Evolutionary conservation across 2,888 invertebrate genomes (phyloP), one percentile per base, ranked within the genome.

Genomic region (Microplitis deprimator): DNA sequence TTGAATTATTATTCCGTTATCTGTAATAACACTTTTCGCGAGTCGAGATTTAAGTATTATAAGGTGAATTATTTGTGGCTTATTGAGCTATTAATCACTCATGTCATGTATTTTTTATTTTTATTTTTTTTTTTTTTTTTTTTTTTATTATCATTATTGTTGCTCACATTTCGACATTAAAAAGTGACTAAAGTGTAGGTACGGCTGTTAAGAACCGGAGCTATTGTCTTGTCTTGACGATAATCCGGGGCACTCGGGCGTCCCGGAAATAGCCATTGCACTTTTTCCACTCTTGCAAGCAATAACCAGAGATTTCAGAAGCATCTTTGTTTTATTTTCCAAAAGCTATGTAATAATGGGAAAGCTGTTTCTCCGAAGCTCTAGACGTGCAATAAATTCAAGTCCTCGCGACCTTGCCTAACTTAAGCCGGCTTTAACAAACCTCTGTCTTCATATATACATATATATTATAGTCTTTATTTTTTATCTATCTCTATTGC

Each of bases 361-460:
- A 16, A 60, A 60, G 70, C 59, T 40, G 38, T 10, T 61, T 71
- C 65, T 70, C 41, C 20, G 64, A 29, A 59, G 40, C 73, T 70
- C 70, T 74, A 70, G 68, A 70, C 67, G 69, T 68, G 78, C 78
- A 78, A 81, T 81, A 81, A 81, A 78, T 76, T 80, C 72, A 69
- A 60, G 68, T 65, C 73, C 70, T 61, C 71, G 64, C 86, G 87
- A 87, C 86, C 86, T 87, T 85, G 86, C 84, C 83, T 83, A 85
- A 85, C 83, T 86, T 86, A 85, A 87, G 85, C 86, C 85, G 85
- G 86, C 85, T 87, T 87, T 87, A 87, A 87, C 87, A 85, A 87
- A 84, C 83, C 84, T 82, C 83, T 73, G 81, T 79, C 69, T 81
- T 80, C 83, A 83, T 83, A 81, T 82, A 79, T 80, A n/a, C n/a